These are phyloP conservation scores for Caenorhabditis sinica DNA, from an alignment of 2,888 invertebrate genomes.

Conservation along the genomic window DNA sequence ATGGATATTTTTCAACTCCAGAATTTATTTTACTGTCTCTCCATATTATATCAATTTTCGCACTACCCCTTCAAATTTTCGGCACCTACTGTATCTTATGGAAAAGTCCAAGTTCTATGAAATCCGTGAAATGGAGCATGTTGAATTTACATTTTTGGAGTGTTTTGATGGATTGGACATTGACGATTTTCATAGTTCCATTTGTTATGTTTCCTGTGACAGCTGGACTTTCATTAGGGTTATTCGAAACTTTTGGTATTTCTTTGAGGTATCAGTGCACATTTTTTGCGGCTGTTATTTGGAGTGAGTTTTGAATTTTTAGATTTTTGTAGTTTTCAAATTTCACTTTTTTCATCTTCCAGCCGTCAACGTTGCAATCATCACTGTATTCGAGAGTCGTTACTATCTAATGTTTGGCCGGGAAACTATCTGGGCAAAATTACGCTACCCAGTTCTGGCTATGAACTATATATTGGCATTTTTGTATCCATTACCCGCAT, in stretches of 20 bases:
- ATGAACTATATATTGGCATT: slow-evolving; percentile 12
- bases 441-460: background rate
- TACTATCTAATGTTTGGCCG: slow-evolving; percentile 10
- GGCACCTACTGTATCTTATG: slow-evolving; percentile 23
- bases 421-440: slow-evolving; percentile 3
- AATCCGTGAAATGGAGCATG: slow-evolving; percentile 26
- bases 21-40: slow-evolving; percentile 1
- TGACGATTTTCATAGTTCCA: slow-evolving; percentile 11
- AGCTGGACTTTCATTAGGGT: slow-evolving; percentile 13
- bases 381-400: slow-evolving; percentile 26
- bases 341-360: background rate
- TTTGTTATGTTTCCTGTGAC: slow-evolving; percentile 2
- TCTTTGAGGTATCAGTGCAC: background rate
- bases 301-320: background rate
- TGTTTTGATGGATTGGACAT: background rate
- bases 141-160: slow-evolving; percentile 39
- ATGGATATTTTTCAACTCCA: slow-evolving; percentile 22
- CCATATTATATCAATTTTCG: slow-evolving; percentile 14
- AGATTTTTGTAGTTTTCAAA: too few species aligned
- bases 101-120: slow-evolving; percentile 11
- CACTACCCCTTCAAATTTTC: slow-evolving; percentile 24
- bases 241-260: background rate
- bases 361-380: background rate
- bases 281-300: background rate
- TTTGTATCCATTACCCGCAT: slow-evolving; percentile 14